Base-by-base conservation (phyloP, 2,113 vertebrate genomes). In the Anoplopoma fimbria region DNA sequence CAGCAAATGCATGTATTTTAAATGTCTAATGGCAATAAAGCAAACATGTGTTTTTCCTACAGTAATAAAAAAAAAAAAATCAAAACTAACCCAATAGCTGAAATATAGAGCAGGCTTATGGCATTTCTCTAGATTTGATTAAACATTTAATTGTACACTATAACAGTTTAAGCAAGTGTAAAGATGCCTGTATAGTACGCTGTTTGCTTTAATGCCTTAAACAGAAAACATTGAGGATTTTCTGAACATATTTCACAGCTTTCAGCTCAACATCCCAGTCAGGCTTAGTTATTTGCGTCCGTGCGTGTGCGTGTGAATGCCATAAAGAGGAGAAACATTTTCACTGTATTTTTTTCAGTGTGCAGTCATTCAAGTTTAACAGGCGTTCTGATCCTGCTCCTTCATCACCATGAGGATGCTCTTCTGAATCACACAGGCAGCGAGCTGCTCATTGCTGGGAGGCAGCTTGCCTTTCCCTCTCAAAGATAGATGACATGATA, bases 311-410 rank as follows among this genome's bases (percentile, higher is more conserved):
- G 25, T 38, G 31, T 70, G 25, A 51, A 42, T 73, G 67, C 69
- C 63, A 53, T 75, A 9, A 74, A 69, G 49, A 70, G 34, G 25
- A 82, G 62, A 51, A 64, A 34, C 34, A 38, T 57, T n/a, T 73
- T 1, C 13, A 1, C 49, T 27, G 13, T 17, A 6, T 33, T 42
- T 64, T 27, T 64, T 53, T 75, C 36, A 64, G 61, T 75, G 45
- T 77, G 57, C 6, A 55, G 72, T 88, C 70, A 69, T 79, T 76
- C 34, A 63, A 64, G 74, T 83, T 81, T 23, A 76, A 75, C 57
- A 36, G 81, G 53, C 42, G 12, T 31, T 64, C 74, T 77, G 57
- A 74, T 78, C 64, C 29, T 70, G n/a, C 33, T 77, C 75, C 45
- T 63, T 69, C 38, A 53, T 53, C 45, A 55, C 25, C 33, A 12